Percentiles rank a stretch among this genome's conserved stretches.
These are phyloP conservation scores for Pristionchus entomophagus DNA, from an alignment of 2,888 invertebrate genomes.

Conservation along the genomic window DNA sequence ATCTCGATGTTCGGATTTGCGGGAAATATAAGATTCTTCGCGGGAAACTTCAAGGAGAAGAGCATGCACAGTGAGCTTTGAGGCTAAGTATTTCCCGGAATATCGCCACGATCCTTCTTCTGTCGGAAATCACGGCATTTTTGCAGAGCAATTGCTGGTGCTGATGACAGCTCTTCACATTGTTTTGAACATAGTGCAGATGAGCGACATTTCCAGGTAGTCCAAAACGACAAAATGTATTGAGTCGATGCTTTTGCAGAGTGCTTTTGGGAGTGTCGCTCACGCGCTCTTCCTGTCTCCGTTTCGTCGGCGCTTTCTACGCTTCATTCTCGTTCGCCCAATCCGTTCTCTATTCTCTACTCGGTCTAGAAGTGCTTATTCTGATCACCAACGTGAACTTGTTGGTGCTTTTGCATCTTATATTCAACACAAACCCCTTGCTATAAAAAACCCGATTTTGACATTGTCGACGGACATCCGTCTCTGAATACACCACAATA, in stretches of 20 bases:
- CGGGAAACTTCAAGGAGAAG: neutral
- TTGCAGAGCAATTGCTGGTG: neutral
- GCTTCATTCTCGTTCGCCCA: neutral
- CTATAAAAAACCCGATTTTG: too few relatives aligned
- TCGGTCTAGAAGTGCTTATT: neutral
- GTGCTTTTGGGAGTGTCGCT: neutral
- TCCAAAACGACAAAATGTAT: neutral
- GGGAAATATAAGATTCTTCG: conserved; percentile 26
- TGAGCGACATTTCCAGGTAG: neutral
- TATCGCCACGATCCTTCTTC: too few relatives aligned
- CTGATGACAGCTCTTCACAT: conserved; percentile 23
- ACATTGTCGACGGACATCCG: too few relatives aligned
- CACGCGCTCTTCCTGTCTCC: neutral
- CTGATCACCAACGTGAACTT: neutral
- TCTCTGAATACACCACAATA: too few relatives aligned
- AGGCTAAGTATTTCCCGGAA: too few relatives aligned
- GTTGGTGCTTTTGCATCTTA: neutral
- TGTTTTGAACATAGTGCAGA: neutral
- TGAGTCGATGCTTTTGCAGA: neutral
- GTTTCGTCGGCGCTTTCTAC: neutral
- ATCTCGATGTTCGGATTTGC: neutral
- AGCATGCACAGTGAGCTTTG: conserved; percentile 4
- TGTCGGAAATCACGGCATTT: too few relatives aligned
- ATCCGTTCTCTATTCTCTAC: neutral
- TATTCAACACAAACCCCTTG: too few relatives aligned